Base-by-base conservation (phyloP, 2,797 vertebrate species). In the Lithobates sylvaticus region DNA sequence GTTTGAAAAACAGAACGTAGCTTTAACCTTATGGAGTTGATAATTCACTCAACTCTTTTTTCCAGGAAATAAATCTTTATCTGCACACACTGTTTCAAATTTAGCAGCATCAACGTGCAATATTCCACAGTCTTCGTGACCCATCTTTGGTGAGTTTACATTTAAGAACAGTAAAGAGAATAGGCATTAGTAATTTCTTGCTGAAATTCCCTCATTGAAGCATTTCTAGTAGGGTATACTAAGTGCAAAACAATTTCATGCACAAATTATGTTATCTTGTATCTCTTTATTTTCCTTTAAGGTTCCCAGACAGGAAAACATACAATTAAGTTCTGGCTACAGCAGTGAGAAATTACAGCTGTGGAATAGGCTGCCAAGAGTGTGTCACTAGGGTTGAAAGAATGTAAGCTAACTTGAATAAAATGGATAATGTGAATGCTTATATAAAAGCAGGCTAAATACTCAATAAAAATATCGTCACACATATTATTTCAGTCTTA, bases 321-420 rank as follows among this genome's bases (percentile, higher is more conserved):
- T 85, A 73, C 77, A 85, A 85, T 79, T 79, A 85, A 27, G 21
- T 79, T 85, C 54, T 85, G 84, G 77, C 84, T 47, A 34, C 61
- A 79, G 64, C 54, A 85, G 70, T 79, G 36, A 79, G 84, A 84
- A 84, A 73, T 78, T 85, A 74, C 84, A 85, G 84, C 84, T 85
- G 84, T 79, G 58, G 12, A 78, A 34, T 67, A 18, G 65, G 76
- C 58, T 85, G 84, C 84, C 84, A 85, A 85, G 76, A 50, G 61
- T 71, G 71, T 79, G 84, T 85, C 84, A 72, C 27, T 68, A 58
- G 64, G 84, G 61, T 79, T 65, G 78, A n/a, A 85, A 18, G 54
- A 85, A 79, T 85, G 54, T 68, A 47, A 73, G 29, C 39, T 67
- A 85, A 68, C 54, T 36, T 47, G 39, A 74, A 74, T 44, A 79